A percentile compares a stretch with the other conserved stretches of the same genome.
Conservation (phyloP, 2,888 invertebrate species). For the Meta bourneti region DNA sequence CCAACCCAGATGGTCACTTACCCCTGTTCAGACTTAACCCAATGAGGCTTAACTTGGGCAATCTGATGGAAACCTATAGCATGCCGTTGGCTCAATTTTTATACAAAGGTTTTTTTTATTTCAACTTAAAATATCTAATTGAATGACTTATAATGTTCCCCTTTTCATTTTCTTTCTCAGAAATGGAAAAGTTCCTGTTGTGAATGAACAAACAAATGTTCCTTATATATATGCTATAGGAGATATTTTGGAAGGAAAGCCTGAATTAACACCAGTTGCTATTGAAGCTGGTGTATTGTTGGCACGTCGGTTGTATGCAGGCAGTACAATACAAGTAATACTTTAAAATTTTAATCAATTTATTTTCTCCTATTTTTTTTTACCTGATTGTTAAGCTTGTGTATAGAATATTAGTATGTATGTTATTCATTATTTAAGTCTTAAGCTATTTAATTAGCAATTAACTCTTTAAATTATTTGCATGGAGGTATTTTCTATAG, state of each 20-base stretch:
- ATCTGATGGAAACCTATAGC: too few relatives aligned
- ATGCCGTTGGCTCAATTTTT: background rate
- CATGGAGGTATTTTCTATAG: too few relatives aligned
- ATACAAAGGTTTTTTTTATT: background rate
- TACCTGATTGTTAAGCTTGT: too few relatives aligned
- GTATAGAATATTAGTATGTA: too few relatives aligned
- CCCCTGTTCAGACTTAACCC: too few relatives aligned
- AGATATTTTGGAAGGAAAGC: conserved; percentile 87
- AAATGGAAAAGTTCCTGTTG: conserved; percentile 86
- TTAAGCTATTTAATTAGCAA: too few relatives aligned
- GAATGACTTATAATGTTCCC: background rate
- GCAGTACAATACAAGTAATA: conserved; percentile 67
- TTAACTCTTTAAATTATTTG: too few relatives aligned
- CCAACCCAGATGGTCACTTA: too few relatives aligned
- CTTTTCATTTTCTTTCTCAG: conserved; percentile 78
- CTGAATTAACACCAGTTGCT: conserved; percentile 98
- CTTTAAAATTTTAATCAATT: background rate
- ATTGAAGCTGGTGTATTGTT: conserved; percentile 93
- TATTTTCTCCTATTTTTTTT: background rate
- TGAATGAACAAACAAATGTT: conserved; percentile 91
- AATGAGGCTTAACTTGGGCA: too few relatives aligned
- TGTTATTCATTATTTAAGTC: too few relatives aligned
- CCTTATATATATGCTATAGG: conserved; percentile 95
- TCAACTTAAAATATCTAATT: background rate
- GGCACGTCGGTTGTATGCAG: conserved; percentile 83